These are phyloP conservation scores for Oncorhynchus clarkii DNA, from an alignment of 2,113 vertebrate genomes.

Conservation along the genomic window DNA sequence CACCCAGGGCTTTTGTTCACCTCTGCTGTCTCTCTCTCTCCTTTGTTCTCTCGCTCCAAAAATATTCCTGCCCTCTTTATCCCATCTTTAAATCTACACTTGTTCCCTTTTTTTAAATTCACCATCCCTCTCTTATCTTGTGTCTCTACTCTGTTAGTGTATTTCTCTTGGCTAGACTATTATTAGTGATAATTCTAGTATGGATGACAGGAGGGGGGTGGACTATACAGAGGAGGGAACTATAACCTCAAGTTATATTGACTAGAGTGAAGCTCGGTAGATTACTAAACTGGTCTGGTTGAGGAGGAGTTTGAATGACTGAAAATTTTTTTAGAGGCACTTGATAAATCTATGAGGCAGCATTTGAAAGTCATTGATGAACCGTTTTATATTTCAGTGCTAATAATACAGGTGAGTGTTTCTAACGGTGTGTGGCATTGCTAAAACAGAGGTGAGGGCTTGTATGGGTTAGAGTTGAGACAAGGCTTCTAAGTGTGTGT, in stretches of 20 bases:
- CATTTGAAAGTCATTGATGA: too few species aligned
- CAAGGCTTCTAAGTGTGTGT: constrained; percentile 31
- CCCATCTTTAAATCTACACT: background rate
- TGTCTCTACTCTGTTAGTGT: background rate
- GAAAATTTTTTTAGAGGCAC: too few species aligned
- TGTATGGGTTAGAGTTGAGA: background rate
- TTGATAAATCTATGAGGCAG: too few species aligned
- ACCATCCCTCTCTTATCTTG: constrained; percentile 19
- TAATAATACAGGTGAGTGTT: background rate
- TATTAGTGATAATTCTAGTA: background rate
- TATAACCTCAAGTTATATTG: background rate
- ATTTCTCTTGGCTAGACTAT: background rate
- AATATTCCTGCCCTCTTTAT: background rate
- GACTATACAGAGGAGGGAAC: background rate
- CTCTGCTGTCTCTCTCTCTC: background rate
- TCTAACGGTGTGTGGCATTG: background rate
- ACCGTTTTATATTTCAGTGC: background rate
- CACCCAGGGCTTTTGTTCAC: background rate
- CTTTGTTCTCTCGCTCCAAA: constrained; percentile 7
- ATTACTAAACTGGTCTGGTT: too few species aligned
- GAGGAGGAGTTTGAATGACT: too few species aligned
- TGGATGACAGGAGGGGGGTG: background rate
- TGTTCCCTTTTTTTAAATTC: constrained; percentile 3
- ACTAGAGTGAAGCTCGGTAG: background rate
- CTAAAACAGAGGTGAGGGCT: background rate